Evolutionary conservation across 2,888 invertebrate species (phyloP).

Genomic region (Dicranocentrus wangi): DNA sequence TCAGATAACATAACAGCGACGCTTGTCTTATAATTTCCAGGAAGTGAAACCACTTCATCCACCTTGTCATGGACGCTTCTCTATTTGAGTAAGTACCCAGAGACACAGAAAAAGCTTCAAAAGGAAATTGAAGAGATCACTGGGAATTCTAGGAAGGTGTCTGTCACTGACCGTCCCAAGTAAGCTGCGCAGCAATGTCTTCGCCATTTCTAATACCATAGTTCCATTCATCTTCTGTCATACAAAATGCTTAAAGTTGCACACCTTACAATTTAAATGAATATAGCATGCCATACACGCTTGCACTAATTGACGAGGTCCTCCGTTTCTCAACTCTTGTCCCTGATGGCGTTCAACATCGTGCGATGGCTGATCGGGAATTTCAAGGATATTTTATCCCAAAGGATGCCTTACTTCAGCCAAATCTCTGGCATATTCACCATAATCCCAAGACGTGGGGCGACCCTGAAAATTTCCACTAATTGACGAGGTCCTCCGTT

Average conservation of each 20-base stretch:
- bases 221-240: background rate
- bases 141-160: slow-evolving; percentile 33
- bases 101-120: slow-evolving; percentile 48
- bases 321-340: slow-evolving; percentile 79
- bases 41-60: slow-evolving; percentile 31
- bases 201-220: background rate
- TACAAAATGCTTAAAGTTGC: background rate
- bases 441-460: slow-evolving; percentile 23
- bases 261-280: background rate
- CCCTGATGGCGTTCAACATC: slow-evolving; percentile 79
- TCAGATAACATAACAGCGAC: background rate
- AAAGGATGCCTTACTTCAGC: slow-evolving; percentile 41
- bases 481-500: slow-evolving; percentile 79
- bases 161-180: slow-evolving; percentile 49
- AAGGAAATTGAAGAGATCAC: slow-evolving; percentile 34
- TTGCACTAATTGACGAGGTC: slow-evolving; percentile 80
- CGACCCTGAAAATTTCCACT: slow-evolving; percentile 76
- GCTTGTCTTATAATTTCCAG: slow-evolving; percentile 42
- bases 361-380: slow-evolving; percentile 76
- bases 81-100: slow-evolving; percentile 30
- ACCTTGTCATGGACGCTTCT: slow-evolving; percentile 46
- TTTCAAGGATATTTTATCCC: slow-evolving; percentile 48
- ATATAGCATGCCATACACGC: slow-evolving; percentile 79
- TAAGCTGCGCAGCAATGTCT: background rate
- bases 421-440: slow-evolving; percentile 10